Evolutionary conservation across 1,140 invertebrate genomes (phyloP).

Genomic region (Atta cephalotes): DNA sequence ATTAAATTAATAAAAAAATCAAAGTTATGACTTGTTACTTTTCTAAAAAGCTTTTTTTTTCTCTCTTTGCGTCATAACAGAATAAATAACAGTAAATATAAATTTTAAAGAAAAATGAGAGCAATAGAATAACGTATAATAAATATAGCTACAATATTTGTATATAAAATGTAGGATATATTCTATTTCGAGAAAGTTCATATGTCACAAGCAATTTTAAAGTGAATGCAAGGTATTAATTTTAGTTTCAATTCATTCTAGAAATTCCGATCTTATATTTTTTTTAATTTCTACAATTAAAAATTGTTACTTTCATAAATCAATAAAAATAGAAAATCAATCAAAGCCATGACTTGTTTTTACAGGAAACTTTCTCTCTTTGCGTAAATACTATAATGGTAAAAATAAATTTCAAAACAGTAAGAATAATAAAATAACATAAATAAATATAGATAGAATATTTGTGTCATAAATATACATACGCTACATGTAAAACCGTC

Average conservation of each 20-base stretch:
- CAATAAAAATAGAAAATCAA: constrained; percentile 8
- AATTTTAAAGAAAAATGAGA: neutral
- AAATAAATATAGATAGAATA: neutral
- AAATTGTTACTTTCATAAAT: neutral
- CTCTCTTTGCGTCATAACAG: neutral
- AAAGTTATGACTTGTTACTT: neutral
- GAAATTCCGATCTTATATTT: neutral
- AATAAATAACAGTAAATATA: neutral
- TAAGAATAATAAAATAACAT: neutral
- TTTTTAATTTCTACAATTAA: neutral
- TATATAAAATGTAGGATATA: neutral
- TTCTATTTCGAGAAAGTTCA: too few relatives aligned
- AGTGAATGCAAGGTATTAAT: neutral
- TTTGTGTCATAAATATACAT: neutral
- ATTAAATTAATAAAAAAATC: constrained; percentile 13
- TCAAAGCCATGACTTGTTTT: constrained; percentile 4
- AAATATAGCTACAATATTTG: neutral
- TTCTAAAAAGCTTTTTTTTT: neutral
- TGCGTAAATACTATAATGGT: neutral
- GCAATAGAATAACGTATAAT: neutral
- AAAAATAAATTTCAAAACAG: neutral
- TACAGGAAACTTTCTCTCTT: neutral
- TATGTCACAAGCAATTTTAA: too few relatives aligned
- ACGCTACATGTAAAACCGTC: neutral
- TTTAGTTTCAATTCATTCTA: neutral